These are phyloP conservation scores for Nezara viridula DNA, from an alignment of 2,888 invertebrate species.

Conservation along the genomic window DNA sequence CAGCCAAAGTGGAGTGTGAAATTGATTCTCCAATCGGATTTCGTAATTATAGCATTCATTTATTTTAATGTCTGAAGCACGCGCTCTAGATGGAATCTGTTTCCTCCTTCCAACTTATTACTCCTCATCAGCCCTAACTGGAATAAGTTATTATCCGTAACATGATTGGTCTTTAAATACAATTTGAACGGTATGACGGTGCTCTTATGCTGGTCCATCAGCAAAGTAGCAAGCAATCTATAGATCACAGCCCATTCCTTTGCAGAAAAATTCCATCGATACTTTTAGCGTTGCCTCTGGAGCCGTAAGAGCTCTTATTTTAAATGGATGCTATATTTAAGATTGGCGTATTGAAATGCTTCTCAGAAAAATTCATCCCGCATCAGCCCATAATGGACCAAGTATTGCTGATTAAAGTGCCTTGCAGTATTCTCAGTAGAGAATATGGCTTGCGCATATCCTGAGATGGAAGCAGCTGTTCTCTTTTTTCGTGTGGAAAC, in stretches of 20 bases:
- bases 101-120: background rate
- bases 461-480: too few relatives aligned
- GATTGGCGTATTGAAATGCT: background rate
- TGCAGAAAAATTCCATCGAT: background rate
- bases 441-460: background rate
- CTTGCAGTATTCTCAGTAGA: background rate
- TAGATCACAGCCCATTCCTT: background rate
- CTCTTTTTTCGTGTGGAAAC: too few relatives aligned
- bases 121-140: background rate
- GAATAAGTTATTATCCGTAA: conserved; percentile 1
- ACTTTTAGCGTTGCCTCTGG: background rate
- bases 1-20: background rate
- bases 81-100: background rate
- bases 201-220: background rate
- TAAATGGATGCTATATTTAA: conserved; percentile 1
- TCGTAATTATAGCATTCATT: conserved; percentile 18
- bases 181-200: background rate
- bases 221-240: background rate
- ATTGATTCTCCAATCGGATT: background rate
- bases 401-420: background rate
- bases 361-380: background rate
- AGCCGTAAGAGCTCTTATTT: background rate
- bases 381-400: background rate
- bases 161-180: background rate
- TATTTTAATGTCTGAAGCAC: background rate